Conservation (phyloP, 2,113 vertebrate genomes). For the Todiramphus saurophagus region DNA sequence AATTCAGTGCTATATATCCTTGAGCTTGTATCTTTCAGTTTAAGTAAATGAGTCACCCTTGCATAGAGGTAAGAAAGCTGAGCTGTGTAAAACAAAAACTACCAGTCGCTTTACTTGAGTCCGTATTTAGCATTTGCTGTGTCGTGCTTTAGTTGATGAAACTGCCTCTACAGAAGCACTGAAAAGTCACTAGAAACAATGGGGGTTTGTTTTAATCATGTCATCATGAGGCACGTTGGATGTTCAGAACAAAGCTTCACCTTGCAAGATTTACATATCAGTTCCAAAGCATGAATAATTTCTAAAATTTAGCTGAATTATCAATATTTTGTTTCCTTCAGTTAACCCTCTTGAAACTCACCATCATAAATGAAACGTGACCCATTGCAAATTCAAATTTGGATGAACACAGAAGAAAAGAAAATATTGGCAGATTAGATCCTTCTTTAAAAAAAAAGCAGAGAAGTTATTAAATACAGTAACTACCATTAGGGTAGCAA, state of each 20-base stretch:
- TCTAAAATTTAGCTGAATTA: background rate
- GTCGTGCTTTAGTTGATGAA: background rate
- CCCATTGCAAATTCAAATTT: background rate
- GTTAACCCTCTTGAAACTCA: background rate
- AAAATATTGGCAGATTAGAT: background rate
- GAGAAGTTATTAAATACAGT: background rate
- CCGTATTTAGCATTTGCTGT: background rate
- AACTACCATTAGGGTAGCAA: background rate
- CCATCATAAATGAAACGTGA: background rate
- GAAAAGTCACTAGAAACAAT: background rate
- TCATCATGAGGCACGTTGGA: background rate
- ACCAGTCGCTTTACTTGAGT: background rate
- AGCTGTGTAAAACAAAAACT: background rate
- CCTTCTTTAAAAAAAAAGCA: background rate
- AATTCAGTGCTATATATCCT: background rate
- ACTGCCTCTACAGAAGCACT: background rate
- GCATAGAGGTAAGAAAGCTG: background rate
- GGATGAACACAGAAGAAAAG: background rate
- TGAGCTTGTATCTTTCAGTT: background rate
- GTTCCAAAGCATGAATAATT: background rate
- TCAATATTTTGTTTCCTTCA: background rate
- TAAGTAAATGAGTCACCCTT: background rate
- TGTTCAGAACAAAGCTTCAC: background rate
- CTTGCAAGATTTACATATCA: background rate
- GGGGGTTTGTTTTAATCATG: rapidly evolving